Conservation (phyloP, 2,113 vertebrate species). For the Forbesichthys papilliferus region DNA sequence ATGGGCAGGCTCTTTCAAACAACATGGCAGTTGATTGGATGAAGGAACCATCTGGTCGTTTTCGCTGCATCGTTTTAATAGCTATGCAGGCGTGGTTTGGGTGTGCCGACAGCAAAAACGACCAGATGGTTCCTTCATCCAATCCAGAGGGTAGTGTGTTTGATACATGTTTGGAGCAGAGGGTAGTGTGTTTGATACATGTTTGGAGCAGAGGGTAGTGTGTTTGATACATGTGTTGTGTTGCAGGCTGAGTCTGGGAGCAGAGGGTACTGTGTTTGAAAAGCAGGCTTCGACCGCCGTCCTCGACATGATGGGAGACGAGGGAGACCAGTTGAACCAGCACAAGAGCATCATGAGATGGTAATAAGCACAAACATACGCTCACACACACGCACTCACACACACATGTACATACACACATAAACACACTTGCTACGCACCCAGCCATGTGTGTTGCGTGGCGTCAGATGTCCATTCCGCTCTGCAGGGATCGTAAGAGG, state of each 20-base stretch:
- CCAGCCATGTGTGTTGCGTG: too few relatives aligned
- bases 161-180: too few relatives aligned
- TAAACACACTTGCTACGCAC: not conserved
- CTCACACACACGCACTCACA: not conserved
- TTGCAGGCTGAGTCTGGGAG: slow-evolving; percentile 79
- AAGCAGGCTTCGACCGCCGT: slow-evolving; percentile 86
- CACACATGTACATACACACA: not conserved
- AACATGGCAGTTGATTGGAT: too few relatives aligned
- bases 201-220: too few relatives aligned
- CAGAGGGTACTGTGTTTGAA: slow-evolving; percentile 82
- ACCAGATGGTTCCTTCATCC: too few relatives aligned
- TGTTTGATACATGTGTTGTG: not conserved
- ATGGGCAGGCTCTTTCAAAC: too few relatives aligned
- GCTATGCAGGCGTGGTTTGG: too few relatives aligned
- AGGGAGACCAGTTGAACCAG: slow-evolving; percentile 77
- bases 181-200: too few relatives aligned
- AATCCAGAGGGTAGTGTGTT: too few relatives aligned
- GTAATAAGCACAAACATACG: slow-evolving; percentile 56
- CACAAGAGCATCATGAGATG: slow-evolving; percentile 84
- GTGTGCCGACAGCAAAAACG: too few relatives aligned
- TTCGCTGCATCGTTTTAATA: too few relatives aligned
- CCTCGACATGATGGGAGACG: slow-evolving; percentile 89
- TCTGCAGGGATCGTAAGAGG: slow-evolving; percentile 90
- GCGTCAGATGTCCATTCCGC: not conserved
- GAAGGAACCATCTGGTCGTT: too few relatives aligned